phyloP scores from a whole-genome alignment of 1,140 invertebrate species.

The Popillia japonica region DNA sequence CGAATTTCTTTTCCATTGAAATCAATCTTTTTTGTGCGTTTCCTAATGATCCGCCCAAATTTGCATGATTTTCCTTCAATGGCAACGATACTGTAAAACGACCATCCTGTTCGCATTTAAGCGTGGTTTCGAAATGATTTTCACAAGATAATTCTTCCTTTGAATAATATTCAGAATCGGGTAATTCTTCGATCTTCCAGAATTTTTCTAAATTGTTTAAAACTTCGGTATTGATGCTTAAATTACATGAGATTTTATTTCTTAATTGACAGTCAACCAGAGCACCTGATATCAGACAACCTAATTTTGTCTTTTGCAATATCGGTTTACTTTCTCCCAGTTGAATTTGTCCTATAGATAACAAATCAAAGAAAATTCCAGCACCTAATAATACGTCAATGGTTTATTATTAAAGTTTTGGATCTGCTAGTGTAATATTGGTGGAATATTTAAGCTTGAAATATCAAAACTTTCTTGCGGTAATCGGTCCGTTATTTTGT shows the following conservation, averaged over 20 bases:
- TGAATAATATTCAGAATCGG: conserved; percentile 38
- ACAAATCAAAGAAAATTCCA: conserved; percentile 46
- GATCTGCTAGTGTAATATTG: conserved; percentile 50
- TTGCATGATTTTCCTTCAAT: conserved; percentile 45
- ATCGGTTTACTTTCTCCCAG: too few relatives aligned
- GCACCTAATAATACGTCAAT: conserved; percentile 54
- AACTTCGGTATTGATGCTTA: background rate
- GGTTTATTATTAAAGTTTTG: conserved; percentile 42
- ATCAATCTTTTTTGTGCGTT: conserved; percentile 21
- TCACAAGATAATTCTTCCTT: conserved; percentile 52
- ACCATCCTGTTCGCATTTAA: background rate
- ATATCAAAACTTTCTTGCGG: conserved; percentile 37
- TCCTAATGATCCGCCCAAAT: conserved; percentile 53
- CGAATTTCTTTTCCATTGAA: conserved; percentile 9
- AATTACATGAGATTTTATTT: background rate
- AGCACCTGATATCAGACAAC: too few relatives aligned
- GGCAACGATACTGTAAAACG: conserved; percentile 51
- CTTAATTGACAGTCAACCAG: background rate
- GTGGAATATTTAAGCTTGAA: conserved; percentile 44
- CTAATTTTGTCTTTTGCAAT: too few relatives aligned
- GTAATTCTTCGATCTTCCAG: conserved; percentile 53
- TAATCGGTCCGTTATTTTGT: conserved; percentile 19
- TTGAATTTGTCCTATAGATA: too few relatives aligned
- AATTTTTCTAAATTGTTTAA: conserved; percentile 45
- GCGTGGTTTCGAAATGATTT: conserved; percentile 45